Evolutionary conservation across 1,140 invertebrate genomes (phyloP), one percentile per base, ranked within the genome.

Genomic region (Temnothorax curvispinosus): DNA sequence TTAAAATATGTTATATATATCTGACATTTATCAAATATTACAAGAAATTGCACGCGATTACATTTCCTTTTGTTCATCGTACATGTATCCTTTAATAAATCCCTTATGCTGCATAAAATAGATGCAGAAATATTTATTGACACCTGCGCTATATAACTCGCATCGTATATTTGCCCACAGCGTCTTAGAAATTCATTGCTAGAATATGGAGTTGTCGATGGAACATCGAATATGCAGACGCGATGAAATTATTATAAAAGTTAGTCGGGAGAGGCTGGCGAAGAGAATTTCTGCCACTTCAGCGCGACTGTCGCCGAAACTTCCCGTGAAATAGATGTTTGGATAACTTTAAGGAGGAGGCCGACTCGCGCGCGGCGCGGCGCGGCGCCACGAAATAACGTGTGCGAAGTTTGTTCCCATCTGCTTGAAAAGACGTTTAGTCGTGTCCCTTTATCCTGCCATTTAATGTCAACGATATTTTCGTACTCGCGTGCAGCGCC

Each of bases 181-280:
- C 54, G 54, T 8, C 41, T 84, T 74, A 84, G 80, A 84, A 75
- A 84, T 84, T 84, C 80, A 84, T 84, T 74, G 80, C 54, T 60
- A 8, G 69, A 84, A 84, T 84, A 84, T 84, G n/a, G 80, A 71
- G 69, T 84, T 84, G 54, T 84, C 69, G 69, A 84, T 84, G 44
- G 80, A 60, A 84, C 32, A 62, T 84, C 69, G 80, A 84, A 84
- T 75, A 84, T 84, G 80, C 80, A 84, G 52, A 75, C 80, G 41
- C 80, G 80, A 75, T 84, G 80, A 84, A 84, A 84, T 84, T 84
- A 84, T 84, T 84, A 84, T 84, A 84, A 84, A 84, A 84, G 69
- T 84, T 84, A 74, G 69, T 84, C 54, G 69, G 11, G 69, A 74
- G 67, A 62, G 69, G 13, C 18, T 11, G 65, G 21, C 50, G 64